A percentile compares a stretch with the other conserved stretches of the same genome.
Conservation (phyloP, 2,113 vertebrate genomes). For the Dascyllus trimaculatus region DNA sequence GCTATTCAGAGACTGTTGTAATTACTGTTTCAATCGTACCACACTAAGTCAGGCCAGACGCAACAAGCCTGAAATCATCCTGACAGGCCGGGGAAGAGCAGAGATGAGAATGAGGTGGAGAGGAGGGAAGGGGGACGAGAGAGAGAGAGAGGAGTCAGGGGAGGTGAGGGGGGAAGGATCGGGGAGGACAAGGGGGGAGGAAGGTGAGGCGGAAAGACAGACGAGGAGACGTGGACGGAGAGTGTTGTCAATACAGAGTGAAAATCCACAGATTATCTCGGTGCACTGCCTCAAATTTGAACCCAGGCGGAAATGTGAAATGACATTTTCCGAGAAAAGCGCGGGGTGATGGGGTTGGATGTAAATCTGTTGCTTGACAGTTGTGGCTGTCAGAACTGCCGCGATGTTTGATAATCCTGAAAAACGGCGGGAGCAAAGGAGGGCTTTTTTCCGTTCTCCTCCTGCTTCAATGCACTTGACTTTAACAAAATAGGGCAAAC, state of each 20-base stretch:
- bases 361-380: slow-evolving; percentile 71
- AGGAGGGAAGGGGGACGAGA: slow-evolving; percentile 3
- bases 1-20: slow-evolving; percentile 70
- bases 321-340: slow-evolving; percentile 64
- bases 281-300: slow-evolving; percentile 50
- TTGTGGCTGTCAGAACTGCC: slow-evolving; percentile 54
- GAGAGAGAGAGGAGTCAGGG: not conserved
- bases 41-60: slow-evolving; percentile 61
- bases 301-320: slow-evolving; percentile 60
- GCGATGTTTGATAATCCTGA: slow-evolving; percentile 71
- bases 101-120: slow-evolving; percentile 49
- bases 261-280: slow-evolving; percentile 70
- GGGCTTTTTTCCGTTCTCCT: slow-evolving; percentile 40
- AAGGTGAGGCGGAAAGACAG: slow-evolving; percentile 23
- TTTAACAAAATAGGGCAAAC: slow-evolving; percentile 64
- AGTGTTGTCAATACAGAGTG: slow-evolving; percentile 50
- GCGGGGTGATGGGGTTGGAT: slow-evolving; percentile 36
- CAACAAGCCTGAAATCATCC: slow-evolving; percentile 76
- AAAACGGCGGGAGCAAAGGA: slow-evolving; percentile 15
- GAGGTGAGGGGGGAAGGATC: slow-evolving; percentile 2
- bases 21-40: slow-evolving; percentile 67
- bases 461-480: slow-evolving; percentile 57
- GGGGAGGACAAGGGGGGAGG: not conserved
- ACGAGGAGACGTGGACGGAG: slow-evolving; percentile 20
- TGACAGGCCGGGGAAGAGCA: slow-evolving; percentile 57